Evolutionary conservation across 2,888 invertebrate species (phyloP), one percentile per base, ranked within the genome.

Genomic region (Pilophorus perplexus): DNA sequence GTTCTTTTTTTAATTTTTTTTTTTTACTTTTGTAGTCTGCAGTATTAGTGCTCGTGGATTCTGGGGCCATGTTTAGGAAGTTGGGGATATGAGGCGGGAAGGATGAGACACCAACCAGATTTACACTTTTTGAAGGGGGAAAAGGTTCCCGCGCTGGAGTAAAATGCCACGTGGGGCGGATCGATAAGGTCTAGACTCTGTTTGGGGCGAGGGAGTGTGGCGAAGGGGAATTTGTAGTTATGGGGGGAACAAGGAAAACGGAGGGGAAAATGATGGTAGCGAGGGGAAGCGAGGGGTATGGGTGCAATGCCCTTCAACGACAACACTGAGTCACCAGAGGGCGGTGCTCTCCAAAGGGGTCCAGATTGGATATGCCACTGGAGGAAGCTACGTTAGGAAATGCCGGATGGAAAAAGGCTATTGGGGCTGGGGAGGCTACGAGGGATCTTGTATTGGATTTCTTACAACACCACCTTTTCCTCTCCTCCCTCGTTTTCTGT

Each of bases 281-380:
- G 50, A 18, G 16, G 33, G 28, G 52, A 1, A 28, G 52, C 6
- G 28, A 22, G 55, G 55, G 22, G 22, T 38, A 37, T 55, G 55
- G 55, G 55, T 22, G 55, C 55, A 55, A 55, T 55, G 55, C 55
- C 55, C 55, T 55, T 37, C 55, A 55, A 16, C 38, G 25, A 55
- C 55, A 55, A 55, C 55, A 55, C 55, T 55, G 55, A 55, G 37
- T 37, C 55, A 55, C 38, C 18, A 38, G 38, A 55, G 55, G 55
- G 55, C 55, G 55, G 38, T 38, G 55, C 38, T 38, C 55, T 55
- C 52, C 27, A 52, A n/a, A n/a, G n/a, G n/a, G n/a, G n/a, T n/a
- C n/a, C n/a, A n/a, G n/a, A n/a, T n/a, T n/a, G n/a, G n/a, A n/a
- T n/a, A n/a, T n/a, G n/a, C n/a, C n/a, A n/a, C n/a, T n/a, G n/a